Percentiles rank a stretch among this genome's conserved stretches.
These are phyloP conservation scores for Acrobeloides nanus DNA, from an alignment of 2,888 invertebrate species.

Conservation along the genomic window DNA sequence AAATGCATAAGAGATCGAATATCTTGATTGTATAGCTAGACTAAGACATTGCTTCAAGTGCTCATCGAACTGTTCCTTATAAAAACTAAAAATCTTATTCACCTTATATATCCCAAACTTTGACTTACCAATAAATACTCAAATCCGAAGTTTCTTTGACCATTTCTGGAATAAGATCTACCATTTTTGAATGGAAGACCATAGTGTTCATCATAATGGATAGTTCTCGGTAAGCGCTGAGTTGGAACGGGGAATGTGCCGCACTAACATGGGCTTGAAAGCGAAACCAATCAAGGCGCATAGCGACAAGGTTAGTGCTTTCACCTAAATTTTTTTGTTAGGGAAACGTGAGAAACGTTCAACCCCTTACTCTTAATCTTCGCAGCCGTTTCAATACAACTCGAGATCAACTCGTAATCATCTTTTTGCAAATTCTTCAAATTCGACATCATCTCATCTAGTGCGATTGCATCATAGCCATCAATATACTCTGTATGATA, in stretches of 20 bases:
- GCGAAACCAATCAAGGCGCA: conserved; percentile 93
- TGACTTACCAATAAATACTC: conserved; percentile 76
- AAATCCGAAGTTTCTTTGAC: conserved; percentile 92
- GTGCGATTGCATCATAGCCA: conserved; percentile 85
- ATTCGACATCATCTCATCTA: conserved; percentile 65
- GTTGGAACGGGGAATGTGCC: conserved; percentile 67
- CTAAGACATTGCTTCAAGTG: conserved; percentile 98
- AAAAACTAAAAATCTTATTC: conserved; percentile 77
- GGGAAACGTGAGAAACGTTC: not conserved
- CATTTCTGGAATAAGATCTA: conserved; percentile 92
- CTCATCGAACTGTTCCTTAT: conserved; percentile 55
- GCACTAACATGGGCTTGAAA: conserved; percentile 79
- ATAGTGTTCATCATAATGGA: conserved; percentile 83
- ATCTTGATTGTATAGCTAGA: conserved; percentile 95
- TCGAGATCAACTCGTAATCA: conserved; percentile 39
- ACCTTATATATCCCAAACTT: not conserved
- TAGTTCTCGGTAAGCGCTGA: conserved; percentile 76
- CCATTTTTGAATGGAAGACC: conserved; percentile 93
- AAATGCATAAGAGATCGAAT: conserved; percentile 90
- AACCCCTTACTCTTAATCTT: conserved; percentile 29
- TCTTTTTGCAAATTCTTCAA: conserved; percentile 29
- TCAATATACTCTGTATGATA: conserved; percentile 72
- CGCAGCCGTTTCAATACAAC: conserved; percentile 28
- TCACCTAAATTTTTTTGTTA: conserved; percentile 14
- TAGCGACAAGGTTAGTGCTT: conserved; percentile 74